A percentile compares a stretch with the other conserved stretches of the same genome.
Conservation (phyloP, 1,140 invertebrate species). For the Pseudomyrmex cubaensis region DNA sequence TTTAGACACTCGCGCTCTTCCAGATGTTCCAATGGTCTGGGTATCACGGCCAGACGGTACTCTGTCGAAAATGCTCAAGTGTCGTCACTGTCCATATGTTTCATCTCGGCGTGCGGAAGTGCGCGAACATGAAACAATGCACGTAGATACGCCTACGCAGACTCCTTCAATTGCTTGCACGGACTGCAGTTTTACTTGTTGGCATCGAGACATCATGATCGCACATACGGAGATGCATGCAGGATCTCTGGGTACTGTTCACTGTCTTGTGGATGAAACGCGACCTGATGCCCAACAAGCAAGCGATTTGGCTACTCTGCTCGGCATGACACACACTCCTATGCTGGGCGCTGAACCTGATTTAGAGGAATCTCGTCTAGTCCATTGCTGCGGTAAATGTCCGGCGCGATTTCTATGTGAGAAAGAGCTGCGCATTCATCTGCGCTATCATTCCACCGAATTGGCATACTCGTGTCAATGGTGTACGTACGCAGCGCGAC, state of each 20-base stretch:
- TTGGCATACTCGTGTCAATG: slow-evolving; percentile 89
- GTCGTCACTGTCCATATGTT: slow-evolving; percentile 93
- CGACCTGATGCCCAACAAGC: slow-evolving; percentile 89
- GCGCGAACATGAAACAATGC: slow-evolving; percentile 94
- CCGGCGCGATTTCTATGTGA: slow-evolving; percentile 90
- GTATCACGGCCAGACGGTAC: slow-evolving; percentile 89
- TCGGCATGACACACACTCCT: slow-evolving; percentile 75
- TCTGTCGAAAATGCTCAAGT: slow-evolving; percentile 94
- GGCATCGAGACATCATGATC: slow-evolving; percentile 90
- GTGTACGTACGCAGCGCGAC: slow-evolving; percentile 92
- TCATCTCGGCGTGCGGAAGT: slow-evolving; percentile 92
- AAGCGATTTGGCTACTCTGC: slow-evolving; percentile 84
- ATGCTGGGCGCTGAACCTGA: slow-evolving; percentile 78
- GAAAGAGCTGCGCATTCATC: slow-evolving; percentile 89
- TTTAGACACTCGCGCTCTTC: slow-evolving; percentile 82
- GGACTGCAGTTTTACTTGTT: slow-evolving; percentile 93
- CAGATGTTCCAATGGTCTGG: slow-evolving; percentile 89
- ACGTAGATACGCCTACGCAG: slow-evolving; percentile 86
- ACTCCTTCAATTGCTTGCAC: slow-evolving; percentile 86
- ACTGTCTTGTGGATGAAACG: slow-evolving; percentile 88
- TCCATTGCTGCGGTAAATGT: slow-evolving; percentile 88
- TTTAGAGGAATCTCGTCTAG: slow-evolving; percentile 77
- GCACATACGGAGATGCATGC: slow-evolving; percentile 92
- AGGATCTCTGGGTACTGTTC: slow-evolving; percentile 89
- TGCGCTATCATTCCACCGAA: slow-evolving; percentile 88